Evolutionary conservation across 2,797 vertebrate species (phyloP).

Genomic region (Falco novaeseelandiae): DNA sequence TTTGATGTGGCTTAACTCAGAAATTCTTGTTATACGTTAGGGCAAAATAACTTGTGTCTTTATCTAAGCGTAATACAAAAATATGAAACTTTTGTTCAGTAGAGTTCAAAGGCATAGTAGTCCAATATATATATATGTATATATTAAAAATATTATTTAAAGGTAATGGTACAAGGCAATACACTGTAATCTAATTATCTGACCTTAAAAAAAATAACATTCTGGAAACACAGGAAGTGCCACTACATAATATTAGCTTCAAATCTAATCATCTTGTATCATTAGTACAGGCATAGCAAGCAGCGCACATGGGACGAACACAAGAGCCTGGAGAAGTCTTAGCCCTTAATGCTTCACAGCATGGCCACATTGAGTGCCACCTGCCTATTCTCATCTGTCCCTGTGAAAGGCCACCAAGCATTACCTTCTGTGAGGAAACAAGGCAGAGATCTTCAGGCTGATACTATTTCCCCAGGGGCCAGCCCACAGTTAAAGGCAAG

Average conservation of each 20-base stretch:
- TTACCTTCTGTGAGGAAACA: fast-evolving
- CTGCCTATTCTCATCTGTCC: not conserved
- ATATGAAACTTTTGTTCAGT: not conserved
- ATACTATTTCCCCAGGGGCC: fast-evolving
- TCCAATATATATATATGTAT: not conserved
- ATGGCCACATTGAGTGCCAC: fast-evolving
- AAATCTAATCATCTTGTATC: not conserved
- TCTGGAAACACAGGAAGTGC: not conserved
- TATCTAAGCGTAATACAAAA: not conserved
- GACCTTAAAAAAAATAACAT: not conserved
- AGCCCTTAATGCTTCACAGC: fast-evolving
- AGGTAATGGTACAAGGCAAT: not conserved
- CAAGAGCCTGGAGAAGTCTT: not conserved
- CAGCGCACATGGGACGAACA: fast-evolving
- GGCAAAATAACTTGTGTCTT: not conserved
- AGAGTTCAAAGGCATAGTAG: not conserved
- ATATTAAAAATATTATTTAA: not conserved
- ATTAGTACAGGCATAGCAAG: not conserved
- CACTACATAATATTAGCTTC: not conserved
- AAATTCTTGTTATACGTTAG: not conserved
- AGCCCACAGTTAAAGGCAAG: not conserved
- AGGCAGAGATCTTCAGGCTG: fast-evolving
- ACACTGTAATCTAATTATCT: not conserved
- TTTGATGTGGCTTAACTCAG: not conserved
- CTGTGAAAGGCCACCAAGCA: fast-evolving